These are phyloP conservation scores for Caranx melampygus DNA, from an alignment of 2,113 vertebrate species.

Conservation along the genomic window DNA sequence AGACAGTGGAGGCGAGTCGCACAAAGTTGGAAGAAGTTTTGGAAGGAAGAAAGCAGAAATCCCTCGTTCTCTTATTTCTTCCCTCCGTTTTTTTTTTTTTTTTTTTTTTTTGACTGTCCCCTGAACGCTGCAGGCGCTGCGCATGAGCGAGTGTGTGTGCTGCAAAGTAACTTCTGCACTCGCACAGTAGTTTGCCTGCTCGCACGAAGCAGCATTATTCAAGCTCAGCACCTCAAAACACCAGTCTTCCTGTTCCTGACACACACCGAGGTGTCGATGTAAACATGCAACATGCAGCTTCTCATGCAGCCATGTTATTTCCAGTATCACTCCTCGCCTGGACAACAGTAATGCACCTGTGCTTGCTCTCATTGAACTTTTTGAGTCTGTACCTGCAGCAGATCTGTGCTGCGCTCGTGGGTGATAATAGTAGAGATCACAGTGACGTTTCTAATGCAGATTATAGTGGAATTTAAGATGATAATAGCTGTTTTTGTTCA, in stretches of 20 bases:
- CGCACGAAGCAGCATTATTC: conserved; percentile 14
- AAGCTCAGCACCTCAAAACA: conserved; percentile 10
- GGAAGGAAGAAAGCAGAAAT: conserved; percentile 37
- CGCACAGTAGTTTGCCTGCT: neutral
- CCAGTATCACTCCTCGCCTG: no score
- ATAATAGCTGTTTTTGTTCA: conserved; percentile 17
- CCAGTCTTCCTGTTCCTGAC: neutral
- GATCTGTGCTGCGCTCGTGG: neutral
- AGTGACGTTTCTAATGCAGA: neutral
- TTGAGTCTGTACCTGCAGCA: neutral
- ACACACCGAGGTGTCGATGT: neutral
- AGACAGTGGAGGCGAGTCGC: conserved; percentile 50
- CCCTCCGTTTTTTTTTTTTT: neutral
- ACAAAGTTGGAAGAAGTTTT: conserved; percentile 66
- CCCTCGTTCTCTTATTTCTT: conserved; percentile 41
- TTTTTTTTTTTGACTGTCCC: conserved; percentile 20
- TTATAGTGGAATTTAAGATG: conserved; percentile 4
- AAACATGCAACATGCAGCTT: neutral
- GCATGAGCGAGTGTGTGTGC: neutral
- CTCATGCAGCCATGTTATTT: neutral
- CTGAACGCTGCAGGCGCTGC: conserved; percentile 32
- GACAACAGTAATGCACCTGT: no score
- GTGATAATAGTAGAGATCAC: neutral
- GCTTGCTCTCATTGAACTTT: no score
- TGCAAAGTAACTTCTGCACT: neutral